phyloP scores from a whole-genome alignment of 2,888 invertebrate species.

The Euphydryas editha region DNA sequence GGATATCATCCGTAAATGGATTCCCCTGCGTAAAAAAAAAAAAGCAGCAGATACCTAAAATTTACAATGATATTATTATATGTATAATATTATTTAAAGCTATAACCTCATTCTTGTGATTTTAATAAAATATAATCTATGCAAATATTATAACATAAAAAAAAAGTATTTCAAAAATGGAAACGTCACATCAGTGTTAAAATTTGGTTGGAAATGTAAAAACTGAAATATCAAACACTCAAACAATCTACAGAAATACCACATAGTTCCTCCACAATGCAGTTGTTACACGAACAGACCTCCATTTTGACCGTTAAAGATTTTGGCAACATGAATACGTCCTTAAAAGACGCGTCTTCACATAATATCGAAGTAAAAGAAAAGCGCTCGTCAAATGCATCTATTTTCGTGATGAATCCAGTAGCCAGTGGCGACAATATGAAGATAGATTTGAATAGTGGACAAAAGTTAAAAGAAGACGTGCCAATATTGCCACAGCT shows the following conservation, averaged over 20 bases:
- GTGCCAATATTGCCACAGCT: conserved; percentile 65
- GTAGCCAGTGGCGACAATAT: conserved; percentile 79
- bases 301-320: conserved; percentile 53
- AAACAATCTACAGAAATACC: conserved; percentile 32
- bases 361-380: conserved; percentile 68
- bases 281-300: conserved; percentile 67
- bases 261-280: conserved; percentile 53
- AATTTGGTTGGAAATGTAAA: conserved; percentile 65
- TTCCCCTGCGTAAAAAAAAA: no score
- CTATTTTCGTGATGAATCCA: conserved; percentile 69
- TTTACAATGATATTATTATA: no score
- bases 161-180: conserved; percentile 57
- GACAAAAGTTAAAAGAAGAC: conserved; percentile 70
- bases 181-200: conserved; percentile 63
- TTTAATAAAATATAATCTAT: no score
- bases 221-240: conserved; percentile 44
- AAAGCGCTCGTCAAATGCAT: conserved; percentile 65
- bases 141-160: not conserved
- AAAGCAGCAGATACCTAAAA: no score
- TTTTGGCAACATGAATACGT: conserved; percentile 52
- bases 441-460: conserved; percentile 61
- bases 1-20: no score
- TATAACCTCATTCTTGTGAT: no score
- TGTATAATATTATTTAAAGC: no score
- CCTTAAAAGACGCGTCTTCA: conserved; percentile 51